Evolutionary conservation across 1,140 invertebrate species (phyloP).

Genomic region (Drosophila paulistorum): DNA sequence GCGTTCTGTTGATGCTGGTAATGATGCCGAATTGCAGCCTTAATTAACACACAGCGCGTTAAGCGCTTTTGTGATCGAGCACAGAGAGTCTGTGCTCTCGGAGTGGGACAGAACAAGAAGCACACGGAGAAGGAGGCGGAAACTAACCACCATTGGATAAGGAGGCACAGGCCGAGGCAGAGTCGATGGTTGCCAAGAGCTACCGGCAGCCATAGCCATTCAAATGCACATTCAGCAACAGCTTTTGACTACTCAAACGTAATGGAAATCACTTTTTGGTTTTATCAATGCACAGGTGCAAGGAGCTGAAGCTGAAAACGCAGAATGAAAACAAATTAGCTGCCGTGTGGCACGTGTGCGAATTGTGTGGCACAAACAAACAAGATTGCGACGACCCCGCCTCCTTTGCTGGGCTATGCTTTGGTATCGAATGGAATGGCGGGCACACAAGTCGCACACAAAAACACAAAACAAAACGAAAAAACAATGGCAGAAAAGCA

Average conservation of each 20-base stretch:
- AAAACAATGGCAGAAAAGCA: slow-evolving; percentile 28
- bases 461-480: slow-evolving; percentile 23
- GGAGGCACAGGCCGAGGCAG: no score
- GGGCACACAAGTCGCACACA: background rate
- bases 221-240: slow-evolving; percentile 31
- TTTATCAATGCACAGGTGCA: slow-evolving; percentile 20
- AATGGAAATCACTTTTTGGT: slow-evolving; percentile 64
- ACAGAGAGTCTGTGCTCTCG: slow-evolving; percentile 4
- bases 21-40: slow-evolving; percentile 74
- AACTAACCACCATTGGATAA: no score
- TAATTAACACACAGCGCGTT: slow-evolving; percentile 77
- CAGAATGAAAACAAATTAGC: slow-evolving; percentile 59
- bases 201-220: slow-evolving; percentile 32
- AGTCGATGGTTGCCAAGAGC: background rate
- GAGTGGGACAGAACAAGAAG: slow-evolving; percentile 12
- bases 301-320: slow-evolving; percentile 52
- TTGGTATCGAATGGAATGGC: no score
- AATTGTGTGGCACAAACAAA: slow-evolving; percentile 46
- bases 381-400: slow-evolving; percentile 40
- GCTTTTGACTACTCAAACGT: slow-evolving; percentile 68
- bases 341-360: slow-evolving; percentile 23
- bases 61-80: slow-evolving; percentile 66
- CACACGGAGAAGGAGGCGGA: no score
- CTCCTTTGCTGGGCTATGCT: slow-evolving; percentile 17
- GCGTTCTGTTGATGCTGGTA: slow-evolving; percentile 69